Percentiles rank a stretch among this genome's conserved stretches.
Evolutionary conservation across 2,797 vertebrate genomes (phyloP).

Genomic region (Melanotaenia parkinsoni): DNA sequence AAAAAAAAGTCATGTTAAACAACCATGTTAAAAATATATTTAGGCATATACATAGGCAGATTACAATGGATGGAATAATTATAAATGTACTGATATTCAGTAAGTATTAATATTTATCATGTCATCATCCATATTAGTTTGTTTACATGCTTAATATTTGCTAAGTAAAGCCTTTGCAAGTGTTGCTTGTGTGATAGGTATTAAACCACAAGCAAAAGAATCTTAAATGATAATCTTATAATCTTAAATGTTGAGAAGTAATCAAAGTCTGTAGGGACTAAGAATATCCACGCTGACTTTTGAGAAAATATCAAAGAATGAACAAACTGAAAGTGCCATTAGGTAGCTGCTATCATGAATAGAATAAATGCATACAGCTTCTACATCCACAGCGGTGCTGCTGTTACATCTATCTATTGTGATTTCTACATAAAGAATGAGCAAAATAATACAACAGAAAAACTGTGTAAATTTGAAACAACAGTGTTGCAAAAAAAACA

Average conservation of each 20-base stretch:
- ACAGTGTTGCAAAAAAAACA: slow-evolving; percentile 5
- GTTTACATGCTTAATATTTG: neutral
- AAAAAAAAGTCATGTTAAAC: neutral
- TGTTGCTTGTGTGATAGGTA: neutral
- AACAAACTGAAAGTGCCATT: neutral
- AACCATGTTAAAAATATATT: neutral
- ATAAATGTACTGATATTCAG: neutral
- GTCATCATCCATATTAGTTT: neutral
- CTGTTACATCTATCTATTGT: slow-evolving; percentile 18
- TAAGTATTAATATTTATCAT: neutral
- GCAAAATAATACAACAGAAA: neutral
- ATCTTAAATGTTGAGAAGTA: neutral
- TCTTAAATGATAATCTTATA: no score
- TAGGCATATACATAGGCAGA: neutral
- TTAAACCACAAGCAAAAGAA: neutral
- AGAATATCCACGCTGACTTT: neutral
- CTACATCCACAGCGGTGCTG: slow-evolving; percentile 15
- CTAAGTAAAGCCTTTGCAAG: neutral
- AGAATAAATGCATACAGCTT: slow-evolving; percentile 1
- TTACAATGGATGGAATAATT: neutral
- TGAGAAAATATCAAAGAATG: neutral
- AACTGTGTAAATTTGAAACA: neutral
- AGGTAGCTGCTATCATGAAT: neutral
- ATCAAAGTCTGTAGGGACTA: neutral
- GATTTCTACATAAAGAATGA: neutral